These are phyloP conservation scores for Cyprinodon tularosa DNA, from an alignment of 2,113 vertebrate species.

Conservation along the genomic window DNA sequence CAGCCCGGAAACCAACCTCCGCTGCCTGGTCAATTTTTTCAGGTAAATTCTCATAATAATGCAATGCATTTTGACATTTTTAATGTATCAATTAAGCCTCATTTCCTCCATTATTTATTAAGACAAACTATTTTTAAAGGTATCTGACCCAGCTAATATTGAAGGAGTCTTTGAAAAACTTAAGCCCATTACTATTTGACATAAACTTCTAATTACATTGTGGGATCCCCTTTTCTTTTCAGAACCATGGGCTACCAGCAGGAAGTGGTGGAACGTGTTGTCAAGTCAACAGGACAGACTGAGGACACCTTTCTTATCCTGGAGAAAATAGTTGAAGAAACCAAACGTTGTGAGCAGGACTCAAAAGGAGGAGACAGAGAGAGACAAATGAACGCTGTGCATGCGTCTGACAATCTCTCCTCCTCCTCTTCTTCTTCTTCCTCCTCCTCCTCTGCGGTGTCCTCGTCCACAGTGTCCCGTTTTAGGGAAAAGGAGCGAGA, in stretches of 20 bases:
- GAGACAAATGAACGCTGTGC: slow-evolving; percentile 35
- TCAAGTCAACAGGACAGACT: slow-evolving; percentile 85
- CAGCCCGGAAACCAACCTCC: slow-evolving; percentile 92
- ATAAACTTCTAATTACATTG: background rate
- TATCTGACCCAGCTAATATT: too few relatives aligned
- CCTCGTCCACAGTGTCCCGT: slow-evolving; percentile 21
- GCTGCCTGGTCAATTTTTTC: slow-evolving; percentile 96
- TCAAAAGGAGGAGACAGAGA: slow-evolving; percentile 62
- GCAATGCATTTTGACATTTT: too few relatives aligned
- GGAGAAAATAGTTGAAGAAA: slow-evolving; percentile 92
- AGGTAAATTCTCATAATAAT: slow-evolving; percentile 58
- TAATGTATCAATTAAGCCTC: too few relatives aligned
- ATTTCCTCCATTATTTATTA: background rate
- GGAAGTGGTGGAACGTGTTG: slow-evolving; percentile 91
- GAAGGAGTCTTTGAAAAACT: too few relatives aligned
- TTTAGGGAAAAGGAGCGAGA: slow-evolving; percentile 70
- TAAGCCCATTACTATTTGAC: background rate
- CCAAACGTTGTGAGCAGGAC: slow-evolving; percentile 49
- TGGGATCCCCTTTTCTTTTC: background rate
- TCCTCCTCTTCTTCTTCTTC: slow-evolving; percentile 27
- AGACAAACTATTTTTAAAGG: too few relatives aligned
- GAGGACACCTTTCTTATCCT: slow-evolving; percentile 90
- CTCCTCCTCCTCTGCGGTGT: slow-evolving; percentile 30
- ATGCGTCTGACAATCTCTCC: slow-evolving; percentile 35
- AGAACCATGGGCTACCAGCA: slow-evolving; percentile 95